A percentile compares a stretch with the other conserved stretches of the same genome.
Conservation (phyloP, 2,113 vertebrate species). For the Neomonachus schauinslandi region DNA sequence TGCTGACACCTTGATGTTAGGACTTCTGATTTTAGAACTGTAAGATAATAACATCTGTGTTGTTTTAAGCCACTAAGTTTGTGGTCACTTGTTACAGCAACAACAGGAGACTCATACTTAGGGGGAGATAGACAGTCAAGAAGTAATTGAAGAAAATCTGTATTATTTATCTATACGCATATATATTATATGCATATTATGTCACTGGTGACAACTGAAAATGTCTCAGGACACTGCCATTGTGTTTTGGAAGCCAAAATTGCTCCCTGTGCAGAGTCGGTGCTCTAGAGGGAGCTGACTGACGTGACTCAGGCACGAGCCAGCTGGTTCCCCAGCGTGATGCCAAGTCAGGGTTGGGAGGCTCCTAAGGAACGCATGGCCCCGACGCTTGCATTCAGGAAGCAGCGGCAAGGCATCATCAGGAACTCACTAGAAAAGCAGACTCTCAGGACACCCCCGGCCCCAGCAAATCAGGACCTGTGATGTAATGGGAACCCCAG, state of each 20-base stretch:
- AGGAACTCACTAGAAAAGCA: background rate
- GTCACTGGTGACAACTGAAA: background rate
- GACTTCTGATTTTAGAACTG: background rate
- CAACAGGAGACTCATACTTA: background rate
- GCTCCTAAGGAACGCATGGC: background rate
- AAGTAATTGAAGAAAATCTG: background rate
- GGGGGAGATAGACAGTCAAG: background rate
- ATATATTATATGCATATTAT: background rate
- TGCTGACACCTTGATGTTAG: background rate
- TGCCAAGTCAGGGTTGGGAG: background rate
- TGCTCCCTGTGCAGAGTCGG: too few species aligned
- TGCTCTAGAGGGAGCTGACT: too few species aligned
- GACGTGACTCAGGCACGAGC: rapidly evolving
- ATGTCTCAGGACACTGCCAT: background rate
- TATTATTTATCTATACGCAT: too few species aligned
- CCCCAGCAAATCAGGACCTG: background rate
- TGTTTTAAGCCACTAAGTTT: background rate
- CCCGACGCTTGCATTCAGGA: too few species aligned
- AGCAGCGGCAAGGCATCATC: background rate
- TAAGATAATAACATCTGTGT: background rate
- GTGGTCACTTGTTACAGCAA: background rate
- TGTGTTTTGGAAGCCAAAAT: background rate
- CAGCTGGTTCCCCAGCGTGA: rapidly evolving
- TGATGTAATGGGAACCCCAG: background rate
- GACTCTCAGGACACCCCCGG: background rate